Conservation (phyloP, 53 echinoderm and acorn worm genomes). For the Antedon mediterranea region DNA sequence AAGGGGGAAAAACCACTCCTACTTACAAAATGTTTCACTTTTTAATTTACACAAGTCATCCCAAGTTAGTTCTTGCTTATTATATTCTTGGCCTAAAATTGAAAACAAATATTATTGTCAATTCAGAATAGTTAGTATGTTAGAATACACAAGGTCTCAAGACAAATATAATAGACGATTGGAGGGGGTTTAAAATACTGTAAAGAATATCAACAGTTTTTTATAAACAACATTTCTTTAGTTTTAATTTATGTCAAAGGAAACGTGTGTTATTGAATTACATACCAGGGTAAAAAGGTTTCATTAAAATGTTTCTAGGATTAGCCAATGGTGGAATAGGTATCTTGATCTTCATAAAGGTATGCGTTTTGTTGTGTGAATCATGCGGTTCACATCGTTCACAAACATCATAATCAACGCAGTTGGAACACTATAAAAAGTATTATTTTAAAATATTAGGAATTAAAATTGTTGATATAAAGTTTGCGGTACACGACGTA, state of each 20-base stretch:
- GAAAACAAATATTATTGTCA: no score
- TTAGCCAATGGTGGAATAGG: constrained; percentile 88
- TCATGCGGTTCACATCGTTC: constrained; percentile 77
- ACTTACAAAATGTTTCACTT: constrained; percentile 20
- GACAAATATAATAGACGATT: no score
- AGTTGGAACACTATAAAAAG: constrained; percentile 57
- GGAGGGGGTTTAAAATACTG: no score
- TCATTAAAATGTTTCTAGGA: constrained; percentile 73
- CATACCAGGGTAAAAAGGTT: constrained; percentile 82
- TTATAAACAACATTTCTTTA: no score
- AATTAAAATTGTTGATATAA: no score
- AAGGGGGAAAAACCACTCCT: no score
- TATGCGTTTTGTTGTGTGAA: constrained; percentile 61
- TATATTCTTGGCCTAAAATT: constrained; percentile 49
- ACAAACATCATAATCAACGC: constrained; percentile 83
- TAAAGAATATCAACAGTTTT: no score
- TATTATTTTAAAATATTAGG: no score
- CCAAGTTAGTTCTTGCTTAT: constrained; percentile 40
- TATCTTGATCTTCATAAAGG: constrained; percentile 67
- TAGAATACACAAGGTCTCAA: no score
- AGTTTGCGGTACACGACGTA: no score
- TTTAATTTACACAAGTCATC: constrained; percentile 60
- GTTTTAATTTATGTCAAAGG: no score
- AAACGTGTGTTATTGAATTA: not conserved
- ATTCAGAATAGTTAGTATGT: no score